Evolutionary conservation across 2,113 vertebrate genomes (phyloP), one percentile per base, ranked within the genome.

Genomic region (Ceuthmochares aereus): DNA sequence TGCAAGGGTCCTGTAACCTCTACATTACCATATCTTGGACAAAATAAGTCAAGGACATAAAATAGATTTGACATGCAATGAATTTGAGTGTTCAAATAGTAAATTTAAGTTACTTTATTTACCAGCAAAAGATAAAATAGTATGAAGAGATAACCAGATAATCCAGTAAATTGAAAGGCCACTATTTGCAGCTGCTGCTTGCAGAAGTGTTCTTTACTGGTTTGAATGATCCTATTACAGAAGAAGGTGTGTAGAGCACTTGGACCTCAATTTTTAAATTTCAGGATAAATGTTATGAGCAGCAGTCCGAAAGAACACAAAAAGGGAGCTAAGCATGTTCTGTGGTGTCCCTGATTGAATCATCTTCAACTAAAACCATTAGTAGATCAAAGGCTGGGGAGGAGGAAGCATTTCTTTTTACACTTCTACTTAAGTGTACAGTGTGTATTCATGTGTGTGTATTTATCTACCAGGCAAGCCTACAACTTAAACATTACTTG

Each of bases 391-490:
- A 74, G 34, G 12, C 34, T 55, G 34, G 70, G 40, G 37, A 54
- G 70, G 84, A 32, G 12, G 20, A 45, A 90, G 29, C 19, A 10
- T 72, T 77, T 67, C 29, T 58, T 78, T 12, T 5, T 63, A 40
- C 0, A 8, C 25, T 30, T 8, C 56, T 79, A 7, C 6, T 5
- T 92, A 43, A 8, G 14, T 70, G 21, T 63, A 59, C 5, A 1
- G 8, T 47, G 19, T n/a, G 2, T 62, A 8, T 17, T 5, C 49
- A 4, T 58, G 9, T 51, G 12, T 1, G 19, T n/a, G 4, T 34
- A 6, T 59, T 2, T 32, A 29, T 67, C 13, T n/a, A 43, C 22
- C 47, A 70, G 37, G 15, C 55, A 70, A 87, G 42, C 40, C 70
- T 51, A 7, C 14, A 67, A 26, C 9, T 77, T 70, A 42, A 73